Evolutionary conservation across 92 coral and sea anemone species (phyloP).

Genomic region (Parazoanthus swiftii): DNA sequence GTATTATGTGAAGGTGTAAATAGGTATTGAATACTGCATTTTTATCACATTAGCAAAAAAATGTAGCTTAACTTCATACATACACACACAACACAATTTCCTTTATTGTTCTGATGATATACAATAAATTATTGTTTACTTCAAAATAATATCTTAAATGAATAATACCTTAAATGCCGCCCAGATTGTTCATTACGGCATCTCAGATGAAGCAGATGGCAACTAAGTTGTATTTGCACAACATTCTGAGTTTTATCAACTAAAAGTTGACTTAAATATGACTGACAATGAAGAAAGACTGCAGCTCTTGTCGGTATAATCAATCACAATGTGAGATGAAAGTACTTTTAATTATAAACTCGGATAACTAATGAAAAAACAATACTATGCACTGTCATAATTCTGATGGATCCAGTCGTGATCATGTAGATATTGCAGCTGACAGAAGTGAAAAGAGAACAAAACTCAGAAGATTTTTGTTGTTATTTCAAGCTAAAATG

Average conservation of each 20-base stretch:
- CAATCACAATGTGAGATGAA: not conserved
- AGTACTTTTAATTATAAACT: no score
- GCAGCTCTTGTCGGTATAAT: not conserved
- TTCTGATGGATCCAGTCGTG: no score
- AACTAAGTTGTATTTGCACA: conserved; percentile 14
- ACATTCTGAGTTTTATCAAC: conserved; percentile 10
- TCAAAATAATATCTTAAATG: not conserved
- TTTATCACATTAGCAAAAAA: not conserved
- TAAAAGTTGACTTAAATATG: conserved; percentile 13
- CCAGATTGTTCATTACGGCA: not conserved
- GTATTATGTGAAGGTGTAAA: conserved; percentile 25
- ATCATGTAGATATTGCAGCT: no score
- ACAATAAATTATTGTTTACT: not conserved
- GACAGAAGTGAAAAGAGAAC: no score
- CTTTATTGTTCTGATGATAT: not conserved
- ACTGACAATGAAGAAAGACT: not conserved
- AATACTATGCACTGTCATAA: no score
- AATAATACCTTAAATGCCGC: not conserved
- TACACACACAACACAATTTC: not conserved
- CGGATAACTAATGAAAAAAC: no score
- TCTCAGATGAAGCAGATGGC: not conserved
- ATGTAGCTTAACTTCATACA: not conserved
- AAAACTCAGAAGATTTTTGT: no score
- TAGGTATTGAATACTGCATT: conserved; percentile 1
- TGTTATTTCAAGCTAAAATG: no score